A percentile compares a stretch with the other conserved stretches of the same genome.
phyloP scores from a whole-genome alignment of 2,888 invertebrate species.

The Vannuccia rotundouncinata region DNA sequence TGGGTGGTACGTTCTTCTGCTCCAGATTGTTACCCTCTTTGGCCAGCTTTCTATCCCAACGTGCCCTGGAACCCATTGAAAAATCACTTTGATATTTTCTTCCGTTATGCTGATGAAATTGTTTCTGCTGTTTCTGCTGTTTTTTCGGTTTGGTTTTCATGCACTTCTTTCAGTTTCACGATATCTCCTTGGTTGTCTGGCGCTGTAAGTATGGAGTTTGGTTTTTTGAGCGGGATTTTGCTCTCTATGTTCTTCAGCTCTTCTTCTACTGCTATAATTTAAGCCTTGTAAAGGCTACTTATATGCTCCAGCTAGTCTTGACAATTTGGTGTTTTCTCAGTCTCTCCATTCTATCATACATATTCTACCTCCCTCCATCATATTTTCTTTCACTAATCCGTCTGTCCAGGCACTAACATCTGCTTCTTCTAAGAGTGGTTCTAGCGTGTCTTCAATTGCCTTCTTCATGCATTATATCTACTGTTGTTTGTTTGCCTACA shows the following conservation, averaged over 20 bases:
- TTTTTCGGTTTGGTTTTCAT: constrained; percentile 7
- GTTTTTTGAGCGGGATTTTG: constrained; percentile 3
- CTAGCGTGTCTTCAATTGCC: constrained; percentile 21
- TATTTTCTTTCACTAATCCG: neutral
- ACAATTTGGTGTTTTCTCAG: neutral
- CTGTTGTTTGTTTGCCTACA: constrained; percentile 19
- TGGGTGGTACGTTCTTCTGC: neutral
- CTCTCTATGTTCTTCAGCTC: neutral
- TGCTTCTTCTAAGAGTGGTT: constrained; percentile 2
- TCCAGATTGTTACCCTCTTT: neutral
- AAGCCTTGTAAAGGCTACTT: constrained; percentile 5
- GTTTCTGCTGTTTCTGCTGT: neutral
- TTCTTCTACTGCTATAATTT: constrained; percentile 11
- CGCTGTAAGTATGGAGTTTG: constrained; percentile 1
- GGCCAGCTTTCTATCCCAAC: constrained; percentile 2
- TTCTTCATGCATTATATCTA: neutral
- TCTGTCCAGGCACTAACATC: constrained; percentile 3
- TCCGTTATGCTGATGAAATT: neutral
- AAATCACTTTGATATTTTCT: constrained; percentile 44
- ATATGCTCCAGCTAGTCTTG: neutral
- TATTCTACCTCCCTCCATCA: neutral
- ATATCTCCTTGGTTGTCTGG: constrained; percentile 8
- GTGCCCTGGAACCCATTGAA: neutral
- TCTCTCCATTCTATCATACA: constrained; percentile 17
- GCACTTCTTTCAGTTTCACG: constrained; percentile 14